Percentiles rank a stretch among this genome's conserved stretches.
Conservation (phyloP, 2,888 invertebrate species). For the Parnassius smintheus region DNA sequence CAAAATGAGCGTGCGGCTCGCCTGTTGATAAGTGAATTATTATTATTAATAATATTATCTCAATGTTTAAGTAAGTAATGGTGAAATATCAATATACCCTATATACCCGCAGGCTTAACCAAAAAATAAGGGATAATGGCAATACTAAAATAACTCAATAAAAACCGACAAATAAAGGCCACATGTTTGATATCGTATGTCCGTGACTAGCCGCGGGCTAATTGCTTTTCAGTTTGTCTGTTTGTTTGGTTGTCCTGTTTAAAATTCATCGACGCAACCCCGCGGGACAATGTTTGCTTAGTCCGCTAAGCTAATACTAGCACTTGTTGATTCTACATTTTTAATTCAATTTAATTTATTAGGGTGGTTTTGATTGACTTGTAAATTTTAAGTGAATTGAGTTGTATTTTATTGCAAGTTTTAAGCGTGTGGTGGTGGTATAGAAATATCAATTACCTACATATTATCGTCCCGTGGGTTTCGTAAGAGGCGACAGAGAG, state of each 20-base stretch:
- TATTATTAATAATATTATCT: no score
- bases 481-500: no score
- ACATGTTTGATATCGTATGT: slow-evolving; percentile 46
- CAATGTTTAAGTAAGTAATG: no score
- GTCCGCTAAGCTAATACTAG: slow-evolving; percentile 61
- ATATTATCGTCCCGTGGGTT: no score
- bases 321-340: slow-evolving; percentile 57
- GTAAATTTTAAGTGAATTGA: slow-evolving; percentile 24
- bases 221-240: slow-evolving; percentile 54
- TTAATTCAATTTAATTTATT: slow-evolving; percentile 44
- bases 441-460: no score
- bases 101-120: neutral
- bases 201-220: slow-evolving; percentile 61
- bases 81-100: no score
- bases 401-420: slow-evolving; percentile 2
- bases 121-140: no score
- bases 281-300: slow-evolving; percentile 53
- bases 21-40: no score
- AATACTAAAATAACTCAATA: slow-evolving; percentile 23
- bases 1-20: no score
- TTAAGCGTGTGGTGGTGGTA: no score
- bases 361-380: slow-evolving; percentile 34
- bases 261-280: slow-evolving; percentile 53
- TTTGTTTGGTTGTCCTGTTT: slow-evolving; percentile 49
- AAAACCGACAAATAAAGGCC: slow-evolving; percentile 39